Evolutionary conservation across 2,113 vertebrate genomes (phyloP).

Genomic region (Mirounga angustirostris): DNA sequence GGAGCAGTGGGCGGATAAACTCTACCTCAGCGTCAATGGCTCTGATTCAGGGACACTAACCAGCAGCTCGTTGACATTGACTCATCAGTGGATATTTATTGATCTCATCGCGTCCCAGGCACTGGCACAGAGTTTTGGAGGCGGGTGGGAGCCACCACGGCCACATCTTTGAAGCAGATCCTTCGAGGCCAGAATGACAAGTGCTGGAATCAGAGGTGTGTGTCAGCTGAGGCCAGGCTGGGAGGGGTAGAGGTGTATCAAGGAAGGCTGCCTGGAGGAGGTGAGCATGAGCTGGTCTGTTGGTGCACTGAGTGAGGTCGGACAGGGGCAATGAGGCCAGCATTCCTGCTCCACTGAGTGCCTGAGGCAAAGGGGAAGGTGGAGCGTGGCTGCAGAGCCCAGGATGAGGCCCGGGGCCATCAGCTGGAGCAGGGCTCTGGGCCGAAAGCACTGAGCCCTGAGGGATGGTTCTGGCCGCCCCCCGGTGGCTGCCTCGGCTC

Average conservation of each 20-base stretch:
- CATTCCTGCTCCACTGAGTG: background rate
- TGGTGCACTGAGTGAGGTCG: background rate
- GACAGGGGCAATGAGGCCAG: background rate
- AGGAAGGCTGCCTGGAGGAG: background rate
- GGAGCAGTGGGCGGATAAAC: background rate
- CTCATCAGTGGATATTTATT: background rate
- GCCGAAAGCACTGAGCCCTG: background rate
- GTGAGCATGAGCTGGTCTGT: background rate
- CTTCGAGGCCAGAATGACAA: background rate
- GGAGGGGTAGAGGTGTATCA: background rate
- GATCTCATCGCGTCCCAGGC: background rate
- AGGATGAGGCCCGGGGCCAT: background rate
- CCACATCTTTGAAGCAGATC: background rate
- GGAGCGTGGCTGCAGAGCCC: background rate
- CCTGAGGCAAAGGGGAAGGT: background rate
- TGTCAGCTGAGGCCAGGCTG: background rate
- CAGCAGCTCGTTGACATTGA: background rate
- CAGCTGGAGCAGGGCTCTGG: background rate
- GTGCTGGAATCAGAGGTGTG: background rate
- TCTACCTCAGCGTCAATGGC: fast-evolving
- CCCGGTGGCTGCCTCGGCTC: fast-evolving
- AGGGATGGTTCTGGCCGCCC: fast-evolving
- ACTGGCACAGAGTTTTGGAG: background rate
- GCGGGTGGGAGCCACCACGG: too few species aligned
- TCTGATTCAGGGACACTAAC: background rate